Evolutionary conservation across 2,888 invertebrate species (phyloP).

Genomic region (Heteropelma amictum): DNA sequence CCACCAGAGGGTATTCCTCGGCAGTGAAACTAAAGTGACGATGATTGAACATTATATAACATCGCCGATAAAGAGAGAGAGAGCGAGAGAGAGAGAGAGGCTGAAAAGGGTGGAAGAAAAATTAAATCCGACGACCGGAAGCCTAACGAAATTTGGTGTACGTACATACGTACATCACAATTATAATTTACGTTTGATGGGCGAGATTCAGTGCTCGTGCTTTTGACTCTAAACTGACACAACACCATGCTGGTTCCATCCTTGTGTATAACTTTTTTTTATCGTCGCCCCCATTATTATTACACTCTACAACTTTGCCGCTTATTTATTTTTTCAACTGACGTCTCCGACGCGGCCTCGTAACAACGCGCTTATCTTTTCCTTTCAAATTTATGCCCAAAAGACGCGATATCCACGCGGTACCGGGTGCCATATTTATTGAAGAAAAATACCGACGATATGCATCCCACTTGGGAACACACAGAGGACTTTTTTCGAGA

Average conservation of each 20-base stretch:
- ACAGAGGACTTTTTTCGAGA: too few relatives aligned
- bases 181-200: not conserved
- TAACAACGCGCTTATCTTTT: too few relatives aligned
- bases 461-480: too few relatives aligned
- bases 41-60: slow-evolving; percentile 58
- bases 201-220: not conserved
- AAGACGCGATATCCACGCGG: too few relatives aligned
- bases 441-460: too few relatives aligned
- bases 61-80: slow-evolving; percentile 29
- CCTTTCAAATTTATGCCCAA: too few relatives aligned
- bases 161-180: not conserved
- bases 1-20: slow-evolving; percentile 38
- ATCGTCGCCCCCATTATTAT: too few relatives aligned
- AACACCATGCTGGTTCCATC: not conserved
- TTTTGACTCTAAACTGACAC: not conserved
- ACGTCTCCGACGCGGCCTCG: too few relatives aligned
- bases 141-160: slow-evolving; percentile 31
- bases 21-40: slow-evolving; percentile 58
- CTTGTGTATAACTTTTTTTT: too few relatives aligned
- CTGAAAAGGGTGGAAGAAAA: not conserved
- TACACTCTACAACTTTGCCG: too few relatives aligned
- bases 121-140: slow-evolving; percentile 42
- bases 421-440: too few relatives aligned
- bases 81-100: not conserved
- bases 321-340: too few relatives aligned